Base-by-base conservation (phyloP, 1,140 invertebrate genomes). In the Neuroterus valhalla region DNA sequence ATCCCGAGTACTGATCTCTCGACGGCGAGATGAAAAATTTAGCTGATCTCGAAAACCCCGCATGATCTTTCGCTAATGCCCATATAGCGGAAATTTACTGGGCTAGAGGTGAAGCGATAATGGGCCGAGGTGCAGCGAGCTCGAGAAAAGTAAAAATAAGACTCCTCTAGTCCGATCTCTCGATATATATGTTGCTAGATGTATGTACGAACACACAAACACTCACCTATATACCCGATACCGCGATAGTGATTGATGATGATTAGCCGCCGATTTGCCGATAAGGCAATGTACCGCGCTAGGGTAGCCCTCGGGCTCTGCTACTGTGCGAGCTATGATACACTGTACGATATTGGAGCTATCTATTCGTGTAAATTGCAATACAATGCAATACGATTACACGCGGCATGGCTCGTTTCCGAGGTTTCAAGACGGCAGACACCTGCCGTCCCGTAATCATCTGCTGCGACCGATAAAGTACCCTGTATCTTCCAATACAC, bases 211-310 rank as follows among this genome's bases (percentile, higher is more conserved):
- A 67, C 69, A 72, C 69, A 50, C 77, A 77, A 5, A 69, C 62
- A 48, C 66, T 70, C 76, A 78, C 76, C 42, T 62, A 62, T 38
- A 38, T 62, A 62, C 55, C 55, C 55, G 55, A 62, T 62, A 62
- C 23, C 73, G 72, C 82, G 81, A 83, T 83, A 82, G 86, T 88
- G 87, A 89, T 89, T 89, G 87, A 89, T 89, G 88, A 89, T 89
- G 86, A 89, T 89, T 89, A 89, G 87, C 84, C 81, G 81, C 68
- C 82, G 86, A 89, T 89, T 89, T 85, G 79, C 86, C 86, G 87
- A 88, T 89, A 89, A 89, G 86, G 82, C 81, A 78, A 74, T 81
- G 77, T 77, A 79, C 67, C 46, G 38, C 72, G 26, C 55, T 31
- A 62, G 55, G 55, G 55, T 4, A 38, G 55, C 55, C 55, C 55